Evolutionary conservation across 2,888 invertebrate species (phyloP), one percentile per base, ranked within the genome.

Genomic region (Eustalomyia histrio): DNA sequence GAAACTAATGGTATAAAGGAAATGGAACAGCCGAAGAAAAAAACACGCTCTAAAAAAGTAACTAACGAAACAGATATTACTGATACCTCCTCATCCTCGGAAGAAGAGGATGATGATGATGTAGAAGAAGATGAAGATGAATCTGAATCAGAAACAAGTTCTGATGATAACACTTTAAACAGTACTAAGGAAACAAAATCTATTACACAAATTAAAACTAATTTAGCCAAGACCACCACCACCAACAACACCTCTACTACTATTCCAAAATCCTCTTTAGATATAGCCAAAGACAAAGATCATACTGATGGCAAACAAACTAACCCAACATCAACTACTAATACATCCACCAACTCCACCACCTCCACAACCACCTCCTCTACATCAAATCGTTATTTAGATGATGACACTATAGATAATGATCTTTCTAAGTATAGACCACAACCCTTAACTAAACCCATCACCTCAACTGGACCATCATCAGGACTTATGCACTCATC

Each of bases 341-440:
- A 47, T 67, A 78, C 67, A 83, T 75, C 83, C 85, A 85, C 75
- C 83, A 83, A 84, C 79, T 79, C 84, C 57, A 57, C 78, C 61
- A 83, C 72, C 16, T 53, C 64, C 83, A 83, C 84, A 76, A 80
- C 84, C 57, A 57, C 78, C 61, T 83, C 72, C 16, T 53, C 64
- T 29, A 73, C 53, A 63, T 64, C 74, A 53, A 76, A 79, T 82
- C 80, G 78, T 39, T 71, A 75, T 47, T 58, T 80, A n/a, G 67
- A 83, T 50, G 61, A 76, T n/a, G 82, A 83, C 60, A 76, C 69
- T 53, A 83, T 82, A 64, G 81, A 82, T 84, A 87, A 85, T 83
- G 89, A 89, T 83, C 87, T 89, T 61, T 83, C 89, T 83, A 89
- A 89, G 73, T 88, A 89, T 71, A 85, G 83, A 73, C 88, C 88